These are phyloP conservation scores for Ecdyonurus torrentis DNA, from an alignment of 2,888 invertebrate genomes.

Conservation along the genomic window DNA sequence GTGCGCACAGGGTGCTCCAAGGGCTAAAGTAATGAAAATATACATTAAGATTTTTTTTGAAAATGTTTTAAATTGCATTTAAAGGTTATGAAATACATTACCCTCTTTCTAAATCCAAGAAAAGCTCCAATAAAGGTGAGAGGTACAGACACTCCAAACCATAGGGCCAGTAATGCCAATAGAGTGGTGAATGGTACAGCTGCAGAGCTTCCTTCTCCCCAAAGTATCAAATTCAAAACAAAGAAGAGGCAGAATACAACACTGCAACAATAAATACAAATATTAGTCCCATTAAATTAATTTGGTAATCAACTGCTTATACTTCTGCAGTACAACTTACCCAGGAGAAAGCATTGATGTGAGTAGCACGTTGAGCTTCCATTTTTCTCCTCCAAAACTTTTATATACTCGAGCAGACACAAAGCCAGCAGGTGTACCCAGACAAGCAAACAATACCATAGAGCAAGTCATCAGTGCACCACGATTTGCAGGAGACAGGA, in stretches of 20 bases:
- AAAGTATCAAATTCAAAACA: conserved; percentile 87
- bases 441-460: conserved; percentile 88
- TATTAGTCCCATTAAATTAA: not conserved
- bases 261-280: conserved; percentile 32
- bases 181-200: conserved; percentile 95
- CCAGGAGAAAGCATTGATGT: conserved; percentile 96
- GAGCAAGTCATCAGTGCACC: conserved; percentile 98
- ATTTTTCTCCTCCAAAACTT: conserved; percentile 94
- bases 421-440: conserved; percentile 94
- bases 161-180: conserved; percentile 80
- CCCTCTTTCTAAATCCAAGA: conserved; percentile 94
- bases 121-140: conserved; percentile 96
- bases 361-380: conserved; percentile 95
- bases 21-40: conserved; percentile 34
- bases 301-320: no score
- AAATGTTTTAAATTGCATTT: not conserved
- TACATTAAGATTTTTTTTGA: no score
- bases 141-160: conserved; percentile 98
- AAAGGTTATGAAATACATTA: conserved; percentile 38
- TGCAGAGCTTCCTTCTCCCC: conserved; percentile 91
- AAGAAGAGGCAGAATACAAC: conserved; percentile 95
- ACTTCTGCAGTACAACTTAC: conserved; percentile 48
- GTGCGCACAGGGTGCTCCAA: conserved; percentile 96
- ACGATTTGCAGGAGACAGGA: conserved; percentile 95
- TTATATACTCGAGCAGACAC: conserved; percentile 95